Evolutionary conservation across 2,797 vertebrate genomes (phyloP), one percentile per base, ranked within the genome.

Genomic region (Gymnothorax javanicus): DNA sequence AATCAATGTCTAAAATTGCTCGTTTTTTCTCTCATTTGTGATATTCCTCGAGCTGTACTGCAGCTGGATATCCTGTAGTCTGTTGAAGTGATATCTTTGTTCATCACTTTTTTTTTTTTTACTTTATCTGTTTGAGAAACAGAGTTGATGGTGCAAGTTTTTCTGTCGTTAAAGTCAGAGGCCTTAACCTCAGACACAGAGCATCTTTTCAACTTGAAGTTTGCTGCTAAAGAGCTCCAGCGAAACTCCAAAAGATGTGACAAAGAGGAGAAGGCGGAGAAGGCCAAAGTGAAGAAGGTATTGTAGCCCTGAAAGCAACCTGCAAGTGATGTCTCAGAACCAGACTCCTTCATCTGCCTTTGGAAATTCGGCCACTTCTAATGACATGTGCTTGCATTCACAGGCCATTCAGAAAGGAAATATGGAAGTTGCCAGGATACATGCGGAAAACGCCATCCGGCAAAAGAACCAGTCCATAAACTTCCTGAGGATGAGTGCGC

Each of bases 361-460:
- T n/a, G 73, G 15, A 79, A 3, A 57, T 23, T 54, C 54, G 50
- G 52, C 3, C n/a, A 20, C 43, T 52, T 77, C 20, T 81, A 81
- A 81, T 56, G 0, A 43, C 20, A n/a, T 54, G 15, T 82, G 43
- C 5, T 58, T 33, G 23, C 57, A 5, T 85, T 84, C 89, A 87
- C 62, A 99, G 98, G 98, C 98, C 58, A 97, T 99, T 86, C 98
- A 99, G 93, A 99, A 99, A 91, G 98, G 98, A 3, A 99, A 99
- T 88, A 97, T 94, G 94, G 99, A 99, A 75, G 98, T 99, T 6
- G 98, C 98, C 0, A 95, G 97, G 90, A 99, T 99, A 92, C 99
- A 99, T 0, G 98, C 98, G 0, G 98, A 99, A 91, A 97, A 97
- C 15, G 96, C 96, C 90, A 96, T 96, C 91, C 93, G 96, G 89